A percentile compares a stretch with the other conserved stretches of the same genome.
These are phyloP conservation scores for Petrocephalus sullivani DNA, from an alignment of 2,797 vertebrate genomes.

Conservation along the genomic window DNA sequence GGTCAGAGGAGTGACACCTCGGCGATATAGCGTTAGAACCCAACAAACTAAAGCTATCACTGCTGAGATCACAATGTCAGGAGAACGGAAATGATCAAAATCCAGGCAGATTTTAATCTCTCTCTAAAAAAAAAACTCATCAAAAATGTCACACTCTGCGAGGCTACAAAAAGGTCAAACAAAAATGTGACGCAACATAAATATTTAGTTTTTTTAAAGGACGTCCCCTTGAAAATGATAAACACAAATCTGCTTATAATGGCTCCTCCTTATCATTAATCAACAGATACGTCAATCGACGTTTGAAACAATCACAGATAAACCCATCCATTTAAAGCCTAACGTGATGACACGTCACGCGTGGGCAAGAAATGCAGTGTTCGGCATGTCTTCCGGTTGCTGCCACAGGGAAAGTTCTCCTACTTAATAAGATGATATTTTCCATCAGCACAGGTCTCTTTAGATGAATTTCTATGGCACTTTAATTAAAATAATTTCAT, in stretches of 20 bases:
- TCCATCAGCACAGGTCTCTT: not conserved
- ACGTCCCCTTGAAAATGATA: not conserved
- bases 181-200: not conserved
- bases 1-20: no score
- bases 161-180: not conserved
- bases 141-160: not conserved
- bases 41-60: not conserved
- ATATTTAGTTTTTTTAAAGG: not conserved
- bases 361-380: not conserved
- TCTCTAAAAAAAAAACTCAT: not conserved
- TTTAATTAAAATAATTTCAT: slow-evolving; percentile 10
- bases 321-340: not conserved
- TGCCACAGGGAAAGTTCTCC: not conserved
- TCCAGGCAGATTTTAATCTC: not conserved
- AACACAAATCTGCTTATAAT: not conserved
- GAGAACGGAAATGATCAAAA: not conserved
- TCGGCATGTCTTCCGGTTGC: no score
- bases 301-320: not conserved
- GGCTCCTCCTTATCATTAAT: not conserved
- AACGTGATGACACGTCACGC: not conserved
- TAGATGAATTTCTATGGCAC: not conserved
- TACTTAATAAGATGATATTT: not conserved
- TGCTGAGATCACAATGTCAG: not conserved
- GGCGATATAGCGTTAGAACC: not conserved
- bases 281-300: not conserved